Conservation (phyloP, 1,140 invertebrate genomes). For the Drosophila virilis region DNA sequence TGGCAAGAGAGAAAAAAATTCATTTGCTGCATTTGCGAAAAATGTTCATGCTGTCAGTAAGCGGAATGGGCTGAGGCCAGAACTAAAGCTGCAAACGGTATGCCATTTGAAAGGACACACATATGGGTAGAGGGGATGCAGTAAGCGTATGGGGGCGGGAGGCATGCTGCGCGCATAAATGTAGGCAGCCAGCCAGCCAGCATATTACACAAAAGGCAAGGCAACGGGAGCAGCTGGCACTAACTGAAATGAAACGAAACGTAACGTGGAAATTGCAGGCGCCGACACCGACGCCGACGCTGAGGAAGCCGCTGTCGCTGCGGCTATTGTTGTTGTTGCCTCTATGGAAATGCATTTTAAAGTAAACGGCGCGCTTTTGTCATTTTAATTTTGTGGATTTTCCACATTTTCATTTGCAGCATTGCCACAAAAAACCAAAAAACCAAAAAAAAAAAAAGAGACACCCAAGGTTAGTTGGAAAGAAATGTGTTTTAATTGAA, state of each 20-base stretch:
- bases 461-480: conserved; percentile 56
- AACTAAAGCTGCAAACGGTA: conserved; percentile 19
- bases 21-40: conserved; percentile 79
- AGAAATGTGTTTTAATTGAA: conserved; percentile 75
- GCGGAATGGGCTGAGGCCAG: not conserved
- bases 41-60: conserved; percentile 53
- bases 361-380: conserved; percentile 77
- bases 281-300: conserved; percentile 34
- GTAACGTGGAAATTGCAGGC: conserved; percentile 70
- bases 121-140: not conserved
- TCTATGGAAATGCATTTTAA: conserved; percentile 75
- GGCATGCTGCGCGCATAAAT: not conserved
- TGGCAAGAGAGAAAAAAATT: conserved; percentile 60
- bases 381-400: conserved; percentile 82
- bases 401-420: conserved; percentile 61
- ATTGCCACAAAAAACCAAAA: conserved; percentile 42
- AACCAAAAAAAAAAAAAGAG: too few relatives aligned
- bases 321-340: not conserved
- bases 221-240: conserved; percentile 68
- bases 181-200: conserved; percentile 15
- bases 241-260: conserved; percentile 80
- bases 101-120: conserved; percentile 46
- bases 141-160: not conserved
- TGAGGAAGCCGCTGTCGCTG: conserved; percentile 1
- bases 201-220: conserved; percentile 56